Evolutionary conservation across 2,888 invertebrate genomes (phyloP).

Genomic region (Sesia apiformis): DNA sequence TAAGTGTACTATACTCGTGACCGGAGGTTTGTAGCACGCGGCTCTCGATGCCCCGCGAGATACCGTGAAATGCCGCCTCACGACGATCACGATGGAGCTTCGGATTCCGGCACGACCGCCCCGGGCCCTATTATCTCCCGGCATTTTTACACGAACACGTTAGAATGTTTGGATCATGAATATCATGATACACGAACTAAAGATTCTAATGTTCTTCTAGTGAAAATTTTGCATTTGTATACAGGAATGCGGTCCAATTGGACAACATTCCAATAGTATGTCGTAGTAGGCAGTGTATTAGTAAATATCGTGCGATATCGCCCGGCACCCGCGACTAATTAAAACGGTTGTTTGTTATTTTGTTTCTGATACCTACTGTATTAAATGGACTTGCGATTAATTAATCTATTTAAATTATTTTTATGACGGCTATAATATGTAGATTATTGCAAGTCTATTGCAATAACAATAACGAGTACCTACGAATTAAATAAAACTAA

Average conservation of each 20-base stretch:
- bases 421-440: too few relatives aligned
- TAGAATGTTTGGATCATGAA: neutral
- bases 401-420: neutral
- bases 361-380: neutral
- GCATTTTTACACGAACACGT: neutral
- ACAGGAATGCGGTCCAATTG: constrained; percentile 63
- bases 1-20: constrained; percentile 62
- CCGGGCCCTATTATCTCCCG: constrained; percentile 18
- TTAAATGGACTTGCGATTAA: neutral
- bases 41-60: constrained; percentile 54
- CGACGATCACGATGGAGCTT: constrained; percentile 49
- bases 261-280: constrained; percentile 48
- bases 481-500: too few relatives aligned
- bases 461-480: too few relatives aligned
- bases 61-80: constrained; percentile 69
- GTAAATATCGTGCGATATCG: constrained; percentile 51
- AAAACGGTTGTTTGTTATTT: constrained; percentile 22
- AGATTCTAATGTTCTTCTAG: neutral
- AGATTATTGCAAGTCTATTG: too few relatives aligned
- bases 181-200: neutral
- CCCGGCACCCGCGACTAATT: constrained; percentile 49
- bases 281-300: constrained; percentile 52
- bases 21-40: constrained; percentile 56
- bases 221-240: constrained; percentile 49
- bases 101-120: constrained; percentile 55